Percentiles rank a stretch among this genome's conserved stretches.
Evolutionary conservation across 2,888 invertebrate genomes (phyloP).

Genomic region (Dione juno): DNA sequence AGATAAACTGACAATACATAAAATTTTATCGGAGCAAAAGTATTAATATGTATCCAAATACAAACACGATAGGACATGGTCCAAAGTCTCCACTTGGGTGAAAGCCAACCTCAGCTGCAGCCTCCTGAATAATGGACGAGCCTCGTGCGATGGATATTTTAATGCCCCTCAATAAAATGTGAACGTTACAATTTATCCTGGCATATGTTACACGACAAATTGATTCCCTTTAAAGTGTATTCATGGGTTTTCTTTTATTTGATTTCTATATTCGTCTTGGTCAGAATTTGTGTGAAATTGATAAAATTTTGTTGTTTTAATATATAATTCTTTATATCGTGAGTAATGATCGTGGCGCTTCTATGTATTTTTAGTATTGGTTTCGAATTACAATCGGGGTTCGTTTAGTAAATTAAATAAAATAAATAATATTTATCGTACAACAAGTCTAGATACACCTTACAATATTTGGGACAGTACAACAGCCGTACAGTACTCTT

Average conservation of each 20-base stretch:
- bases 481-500: no score
- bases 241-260: conserved; percentile 7
- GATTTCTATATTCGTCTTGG: not conserved
- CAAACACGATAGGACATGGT: conserved; percentile 37
- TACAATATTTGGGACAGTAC: no score
- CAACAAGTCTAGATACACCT: no score
- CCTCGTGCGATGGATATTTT: conserved; percentile 44
- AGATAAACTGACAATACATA: conserved; percentile 1
- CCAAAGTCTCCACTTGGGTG: conserved; percentile 43
- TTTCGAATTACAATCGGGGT: no score
- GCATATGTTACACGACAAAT: conserved; percentile 37
- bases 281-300: not conserved
- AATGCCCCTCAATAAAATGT: conserved; percentile 43
- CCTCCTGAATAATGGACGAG: conserved; percentile 46
- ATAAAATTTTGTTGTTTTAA: no score
- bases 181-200: conserved; percentile 42
- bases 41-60: conserved; percentile 8
- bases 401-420: no score
- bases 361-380: no score
- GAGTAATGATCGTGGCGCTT: no score
- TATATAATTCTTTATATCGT: no score
- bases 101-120: conserved; percentile 43
- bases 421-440: no score
- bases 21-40: conserved; percentile 5
- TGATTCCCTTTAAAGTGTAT: conserved; percentile 24